Percentiles rank a stretch among this genome's conserved stretches.
These are phyloP conservation scores for pig (Sus scrofa) DNA, from an alignment of 2,113 vertebrate genomes.

Conservation along the genomic window T2T-Sscrofa CM000812.6:163058001-163058500, in stretches of 20 bases:
- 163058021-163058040: fast-evolving
- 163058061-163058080: not conserved
- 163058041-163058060: not conserved
- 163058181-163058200: not conserved
- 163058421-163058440: not conserved
- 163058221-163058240: not conserved
- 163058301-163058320: not conserved
- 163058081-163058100: not conserved
- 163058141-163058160: not conserved
- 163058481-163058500: not conserved
- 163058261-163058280: not conserved
- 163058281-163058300: not conserved
- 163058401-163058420: not conserved
- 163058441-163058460: not conserved
- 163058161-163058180: not conserved
- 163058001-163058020: not conserved
- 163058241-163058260: not conserved
- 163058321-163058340: not conserved
- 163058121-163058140: not conserved
- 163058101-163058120: no score
- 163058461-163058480: not conserved
- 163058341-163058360: not conserved
- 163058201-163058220: not conserved
- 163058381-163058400: not conserved
- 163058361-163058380: not conserved